Base-by-base conservation (phyloP, 2,113 vertebrate genomes). In the Origma solitaria region DNA sequence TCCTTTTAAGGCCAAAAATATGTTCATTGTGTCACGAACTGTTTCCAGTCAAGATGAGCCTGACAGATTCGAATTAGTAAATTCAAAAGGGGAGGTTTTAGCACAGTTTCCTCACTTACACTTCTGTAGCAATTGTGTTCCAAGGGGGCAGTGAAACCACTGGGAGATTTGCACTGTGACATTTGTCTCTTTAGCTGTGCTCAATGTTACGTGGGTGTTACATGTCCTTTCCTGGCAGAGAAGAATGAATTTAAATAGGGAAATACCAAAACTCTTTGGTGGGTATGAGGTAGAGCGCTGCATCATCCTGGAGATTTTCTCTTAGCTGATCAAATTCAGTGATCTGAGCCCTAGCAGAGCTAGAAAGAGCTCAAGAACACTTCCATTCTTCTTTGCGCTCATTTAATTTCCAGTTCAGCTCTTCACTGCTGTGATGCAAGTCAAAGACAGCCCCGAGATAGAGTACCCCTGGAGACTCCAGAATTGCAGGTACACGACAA, bases 1-100 rank as follows among this genome's bases (percentile, higher is more conserved):
- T 60, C 51, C 44, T 92, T 92, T 50, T 37, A 51, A 90, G 80
- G 88, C 40, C 31, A 92, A 61, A 93, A 90, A 38, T 61, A 54
- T 1, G 25, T 64, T 85, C 68, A 56, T 64, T 92, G 22, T 90
- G 79, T 92, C 44, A 33, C 58, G 53, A 64, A 30, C 56, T 86
- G 60, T 60, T 96, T 84, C 76, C 68, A 86, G 64, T 77, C 65
- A 83, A 93, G 95, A 84, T 44, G 44, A 20, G 25, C 45, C 40
- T 82, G 86, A 45, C 69, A 88, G 85, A 61, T 83, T 58, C 53
- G 90, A 90, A 96, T 94, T 90, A 96, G 82, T 79, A 9, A 51
- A 20, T 93, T 86, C 56, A 58, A 58, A 88, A 92, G 47, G 65
- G 86, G 57, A 79, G 90, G 18, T 53, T 94, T 81, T 57, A 86